Conservation (phyloP, 2,888 invertebrate genomes). For the Dryobota labecula region DNA sequence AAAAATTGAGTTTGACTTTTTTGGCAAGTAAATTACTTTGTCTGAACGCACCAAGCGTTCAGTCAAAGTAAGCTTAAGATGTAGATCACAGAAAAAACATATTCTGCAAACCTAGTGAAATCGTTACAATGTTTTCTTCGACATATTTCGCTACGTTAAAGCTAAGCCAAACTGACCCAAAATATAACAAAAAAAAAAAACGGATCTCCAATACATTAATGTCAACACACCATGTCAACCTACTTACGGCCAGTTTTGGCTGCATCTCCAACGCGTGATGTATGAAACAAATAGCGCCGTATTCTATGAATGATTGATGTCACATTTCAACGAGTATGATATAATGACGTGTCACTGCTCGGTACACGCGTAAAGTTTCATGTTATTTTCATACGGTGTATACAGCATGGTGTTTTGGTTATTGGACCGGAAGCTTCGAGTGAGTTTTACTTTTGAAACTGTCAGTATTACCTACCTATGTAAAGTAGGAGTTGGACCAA, state of each 20-base stretch:
- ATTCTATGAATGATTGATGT: constrained; percentile 51
- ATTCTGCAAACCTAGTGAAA: neutral
- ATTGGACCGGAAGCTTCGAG: neutral
- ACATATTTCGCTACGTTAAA: neutral
- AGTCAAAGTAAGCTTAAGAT: too few relatives aligned
- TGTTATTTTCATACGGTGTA: constrained; percentile 62
- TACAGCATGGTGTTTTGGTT: constrained; percentile 41
- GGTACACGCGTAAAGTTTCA: constrained; percentile 41
- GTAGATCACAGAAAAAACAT: neutral
- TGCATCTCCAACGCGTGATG: constrained; percentile 8
- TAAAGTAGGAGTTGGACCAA: too few relatives aligned
- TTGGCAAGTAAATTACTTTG: neutral
- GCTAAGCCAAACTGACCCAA: neutral
- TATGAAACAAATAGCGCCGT: constrained; percentile 23
- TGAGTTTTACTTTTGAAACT: neutral
- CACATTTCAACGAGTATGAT: constrained; percentile 48
- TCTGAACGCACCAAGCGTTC: too few relatives aligned
- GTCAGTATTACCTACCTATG: too few relatives aligned
- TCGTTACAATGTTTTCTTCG: neutral
- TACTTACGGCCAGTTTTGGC: neutral
- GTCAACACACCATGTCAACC: neutral
- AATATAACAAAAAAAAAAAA: too few relatives aligned
- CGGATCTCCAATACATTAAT: neutral
- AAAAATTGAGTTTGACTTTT: neutral
- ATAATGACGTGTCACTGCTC: constrained; percentile 55